Evolutionary conservation across 2,797 vertebrate genomes (phyloP), one percentile per base, ranked within the genome.

Genomic region (Takifugu rubripes): DNA sequence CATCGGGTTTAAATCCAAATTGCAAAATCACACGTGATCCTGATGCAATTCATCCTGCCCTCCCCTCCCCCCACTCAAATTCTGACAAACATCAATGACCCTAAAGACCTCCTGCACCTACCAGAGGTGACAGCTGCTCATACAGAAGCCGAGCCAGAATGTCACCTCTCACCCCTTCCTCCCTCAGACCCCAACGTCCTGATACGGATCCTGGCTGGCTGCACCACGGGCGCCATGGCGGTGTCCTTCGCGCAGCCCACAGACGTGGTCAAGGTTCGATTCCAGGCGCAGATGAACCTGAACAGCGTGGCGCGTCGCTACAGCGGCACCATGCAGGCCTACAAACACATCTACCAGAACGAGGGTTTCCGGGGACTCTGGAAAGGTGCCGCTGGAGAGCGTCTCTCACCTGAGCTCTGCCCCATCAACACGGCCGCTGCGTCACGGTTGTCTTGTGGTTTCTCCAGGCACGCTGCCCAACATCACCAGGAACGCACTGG

Each of bases 191-290:
- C 92, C 0, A 61, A 84, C 2, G 66, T 96, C 1, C 69, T 88
- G 25, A 66, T 87, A 5, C 90, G 90, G 52, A 93, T 96, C 75
- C 82, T 92, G 43, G 94, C 93, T 0, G 94, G 93, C 59, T 92
- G 93, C 73, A 93, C 91, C 1, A 96, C 94, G 0, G 94, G 93
- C 0, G 92, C 92, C 1, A 86, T 94, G 89, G 94, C 93, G 0
- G 93, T 96, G 49, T 89, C 92, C 16, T 78, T 93, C 2, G 94
- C 94, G 4, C 93, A 96, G 65, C 94, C 94, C 50, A 96, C 94
- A 0, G 94, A 96, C 2, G 94, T 95, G 14, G 93, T 94, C 52
- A 94, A 95, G 81, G 94, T 95, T 72, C 82, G 94, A 47, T 93
- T 95, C 65, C 94, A 96, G 58, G 94, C 93, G 1, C 93, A 94